Percentiles rank a stretch among this genome's conserved stretches.
These are phyloP conservation scores for Genyomyrus donnyi DNA, from an alignment of 2,113 vertebrate genomes.

Conservation along the genomic window DNA sequence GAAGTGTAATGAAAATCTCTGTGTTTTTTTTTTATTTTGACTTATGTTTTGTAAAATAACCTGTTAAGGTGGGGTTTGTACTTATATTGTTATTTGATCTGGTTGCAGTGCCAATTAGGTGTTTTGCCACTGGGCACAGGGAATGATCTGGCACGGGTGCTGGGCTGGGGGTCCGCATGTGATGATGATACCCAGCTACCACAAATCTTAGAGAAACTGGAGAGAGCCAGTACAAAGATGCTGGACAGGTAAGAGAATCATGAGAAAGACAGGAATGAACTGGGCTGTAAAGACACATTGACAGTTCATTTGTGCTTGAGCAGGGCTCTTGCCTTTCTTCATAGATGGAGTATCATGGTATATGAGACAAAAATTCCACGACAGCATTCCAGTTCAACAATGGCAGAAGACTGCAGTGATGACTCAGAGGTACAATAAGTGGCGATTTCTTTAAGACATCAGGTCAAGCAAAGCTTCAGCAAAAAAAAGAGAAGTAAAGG, in stretches of 20 bases:
- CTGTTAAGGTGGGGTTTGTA: not conserved
- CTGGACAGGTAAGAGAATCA: slow-evolving; percentile 72
- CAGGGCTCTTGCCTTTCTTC: not conserved
- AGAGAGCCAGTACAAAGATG: slow-evolving; percentile 97
- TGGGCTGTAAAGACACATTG: not conserved
- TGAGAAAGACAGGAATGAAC: no score
- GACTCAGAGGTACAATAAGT: slow-evolving; percentile 78
- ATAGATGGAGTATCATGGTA: slow-evolving; percentile 96
- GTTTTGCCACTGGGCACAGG: slow-evolving; percentile 92
- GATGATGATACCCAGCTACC: slow-evolving; percentile 92
- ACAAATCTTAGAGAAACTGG: slow-evolving; percentile 92
- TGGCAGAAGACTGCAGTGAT: slow-evolving; percentile 79
- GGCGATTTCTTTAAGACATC: not conserved
- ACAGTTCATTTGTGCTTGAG: not conserved
- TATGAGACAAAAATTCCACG: slow-evolving; percentile 90
- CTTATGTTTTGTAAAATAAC: not conserved
- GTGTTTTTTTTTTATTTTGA: not conserved
- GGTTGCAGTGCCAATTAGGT: slow-evolving; percentile 81
- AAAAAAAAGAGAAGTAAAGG: not conserved
- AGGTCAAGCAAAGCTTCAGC: not conserved
- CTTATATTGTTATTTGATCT: slow-evolving; percentile 3
- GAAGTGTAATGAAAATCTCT: not conserved
- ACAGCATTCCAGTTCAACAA: slow-evolving; percentile 70
- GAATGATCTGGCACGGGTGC: slow-evolving; percentile 87
- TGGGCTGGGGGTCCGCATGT: slow-evolving; percentile 94